phyloP scores from a whole-genome alignment of 2,888 invertebrate genomes.

The Augochlorella aurata region DNA sequence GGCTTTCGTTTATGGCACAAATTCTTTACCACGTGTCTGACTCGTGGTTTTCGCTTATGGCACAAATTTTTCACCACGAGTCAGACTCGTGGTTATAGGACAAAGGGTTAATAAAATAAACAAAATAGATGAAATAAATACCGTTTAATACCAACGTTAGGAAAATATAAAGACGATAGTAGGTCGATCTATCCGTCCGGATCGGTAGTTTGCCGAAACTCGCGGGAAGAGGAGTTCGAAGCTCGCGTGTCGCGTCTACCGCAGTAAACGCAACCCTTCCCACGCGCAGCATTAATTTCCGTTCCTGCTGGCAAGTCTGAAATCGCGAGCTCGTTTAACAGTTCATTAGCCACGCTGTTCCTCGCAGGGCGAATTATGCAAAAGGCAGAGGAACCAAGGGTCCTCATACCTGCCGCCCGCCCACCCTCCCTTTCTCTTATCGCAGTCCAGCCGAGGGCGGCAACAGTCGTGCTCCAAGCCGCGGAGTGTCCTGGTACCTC shows the following conservation, averaged over 20 bases:
- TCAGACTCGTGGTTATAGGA: no score
- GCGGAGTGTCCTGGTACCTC: slow-evolving; percentile 45
- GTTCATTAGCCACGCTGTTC: slow-evolving; percentile 70
- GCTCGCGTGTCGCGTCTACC: neutral
- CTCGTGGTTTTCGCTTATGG: no score
- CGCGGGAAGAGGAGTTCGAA: neutral
- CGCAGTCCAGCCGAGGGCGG: slow-evolving; percentile 19
- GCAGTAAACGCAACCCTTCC: slow-evolving; percentile 3
- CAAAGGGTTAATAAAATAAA: no score
- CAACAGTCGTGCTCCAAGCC: slow-evolving; percentile 53
- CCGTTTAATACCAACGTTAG: no score
- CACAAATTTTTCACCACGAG: no score
- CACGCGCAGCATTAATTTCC: slow-evolving; percentile 59
- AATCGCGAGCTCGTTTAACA: slow-evolving; percentile 70
- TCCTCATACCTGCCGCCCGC: neutral
- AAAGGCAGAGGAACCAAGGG: slow-evolving; percentile 44
- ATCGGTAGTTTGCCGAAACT: slow-evolving; percentile 2
- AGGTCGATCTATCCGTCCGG: no score
- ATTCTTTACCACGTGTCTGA: no score
- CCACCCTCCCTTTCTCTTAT: slow-evolving; percentile 28
- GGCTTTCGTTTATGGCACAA: no score
- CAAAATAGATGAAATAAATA: no score
- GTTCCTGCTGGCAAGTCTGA: slow-evolving; percentile 53
- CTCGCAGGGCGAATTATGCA: slow-evolving; percentile 64
- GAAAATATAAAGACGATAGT: no score